A percentile compares a stretch with the other conserved stretches of the same genome.
Evolutionary conservation across 1,140 invertebrate species (phyloP).

Genomic region (Drosophila bifasciata): DNA sequence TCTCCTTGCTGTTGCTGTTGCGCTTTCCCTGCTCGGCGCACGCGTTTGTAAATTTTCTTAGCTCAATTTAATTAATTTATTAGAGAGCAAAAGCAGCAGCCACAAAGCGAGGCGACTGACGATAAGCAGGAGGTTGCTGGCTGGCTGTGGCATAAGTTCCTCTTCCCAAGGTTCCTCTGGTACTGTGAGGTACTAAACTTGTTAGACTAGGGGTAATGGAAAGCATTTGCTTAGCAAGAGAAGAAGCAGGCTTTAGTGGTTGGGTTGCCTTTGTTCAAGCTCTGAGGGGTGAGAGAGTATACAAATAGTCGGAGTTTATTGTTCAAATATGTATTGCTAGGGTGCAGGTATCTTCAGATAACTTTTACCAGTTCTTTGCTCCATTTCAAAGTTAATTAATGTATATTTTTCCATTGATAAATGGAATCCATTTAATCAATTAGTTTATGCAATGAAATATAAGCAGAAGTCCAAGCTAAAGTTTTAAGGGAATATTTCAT

Average conservation of each 20-base stretch:
- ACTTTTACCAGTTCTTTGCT: no score
- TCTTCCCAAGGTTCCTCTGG: background rate
- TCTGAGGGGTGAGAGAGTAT: background rate
- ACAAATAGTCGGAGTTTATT: constrained; percentile 40
- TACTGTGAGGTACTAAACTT: constrained; percentile 33
- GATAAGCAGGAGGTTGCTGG: no score
- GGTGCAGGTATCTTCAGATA: background rate
- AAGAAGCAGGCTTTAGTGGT: background rate
- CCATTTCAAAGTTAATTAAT: constrained; percentile 5
- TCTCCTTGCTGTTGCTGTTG: constrained; percentile 18
- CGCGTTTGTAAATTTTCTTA: constrained; percentile 57
- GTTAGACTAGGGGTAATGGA: constrained; percentile 43
- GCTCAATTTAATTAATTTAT: constrained; percentile 72
- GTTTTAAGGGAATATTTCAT: no score
- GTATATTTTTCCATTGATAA: background rate
- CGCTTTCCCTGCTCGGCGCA: constrained; percentile 9
- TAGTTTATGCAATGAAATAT: background rate
- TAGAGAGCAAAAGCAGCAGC: constrained; percentile 3
- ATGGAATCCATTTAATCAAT: constrained; percentile 12
- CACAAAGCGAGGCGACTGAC: no score
- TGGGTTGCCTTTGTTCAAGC: background rate
- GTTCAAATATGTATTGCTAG: constrained; percentile 28
- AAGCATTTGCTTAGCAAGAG: constrained; percentile 10
- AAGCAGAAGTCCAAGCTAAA: no score
- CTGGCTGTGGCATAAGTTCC: no score